Conservation (phyloP, 2,797 vertebrate species). For the Leucoraja ocellata region DNA sequence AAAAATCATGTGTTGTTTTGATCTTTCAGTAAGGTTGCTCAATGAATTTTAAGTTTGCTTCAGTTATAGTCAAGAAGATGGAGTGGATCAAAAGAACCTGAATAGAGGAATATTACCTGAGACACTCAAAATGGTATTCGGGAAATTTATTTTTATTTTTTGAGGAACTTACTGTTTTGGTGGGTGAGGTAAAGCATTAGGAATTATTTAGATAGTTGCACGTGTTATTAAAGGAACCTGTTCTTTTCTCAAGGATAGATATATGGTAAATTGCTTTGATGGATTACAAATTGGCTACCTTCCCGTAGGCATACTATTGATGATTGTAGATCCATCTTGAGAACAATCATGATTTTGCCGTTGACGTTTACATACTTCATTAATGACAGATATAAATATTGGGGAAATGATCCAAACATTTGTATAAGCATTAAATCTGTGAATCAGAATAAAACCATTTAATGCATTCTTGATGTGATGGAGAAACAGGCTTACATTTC, state of each 20-base stretch:
- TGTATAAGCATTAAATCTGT: not conserved
- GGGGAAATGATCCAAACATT: not conserved
- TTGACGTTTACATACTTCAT: not conserved
- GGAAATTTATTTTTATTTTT: not conserved
- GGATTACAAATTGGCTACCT: not conserved
- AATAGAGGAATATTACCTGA: not conserved
- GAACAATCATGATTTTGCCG: not conserved
- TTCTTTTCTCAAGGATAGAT: not conserved
- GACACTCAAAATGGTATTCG: not conserved
- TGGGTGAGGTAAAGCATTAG: not conserved
- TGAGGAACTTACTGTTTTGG: not conserved
- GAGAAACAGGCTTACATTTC: not conserved
- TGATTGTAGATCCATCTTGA: not conserved
- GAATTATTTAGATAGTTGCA: not conserved
- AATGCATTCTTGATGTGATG: not conserved
- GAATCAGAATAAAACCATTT: not conserved
- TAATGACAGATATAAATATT: not conserved
- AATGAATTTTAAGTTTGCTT: not conserved
- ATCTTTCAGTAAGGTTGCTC: not conserved
- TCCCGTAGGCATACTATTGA: not conserved
- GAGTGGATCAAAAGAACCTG: not conserved
- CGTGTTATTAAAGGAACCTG: not conserved
- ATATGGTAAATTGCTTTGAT: not conserved
- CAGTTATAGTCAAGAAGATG: not conserved
- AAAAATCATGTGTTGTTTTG: not conserved